These are phyloP conservation scores for Equus quagga DNA, from an alignment of 2,113 vertebrate genomes.

Conservation along the genomic window DNA sequence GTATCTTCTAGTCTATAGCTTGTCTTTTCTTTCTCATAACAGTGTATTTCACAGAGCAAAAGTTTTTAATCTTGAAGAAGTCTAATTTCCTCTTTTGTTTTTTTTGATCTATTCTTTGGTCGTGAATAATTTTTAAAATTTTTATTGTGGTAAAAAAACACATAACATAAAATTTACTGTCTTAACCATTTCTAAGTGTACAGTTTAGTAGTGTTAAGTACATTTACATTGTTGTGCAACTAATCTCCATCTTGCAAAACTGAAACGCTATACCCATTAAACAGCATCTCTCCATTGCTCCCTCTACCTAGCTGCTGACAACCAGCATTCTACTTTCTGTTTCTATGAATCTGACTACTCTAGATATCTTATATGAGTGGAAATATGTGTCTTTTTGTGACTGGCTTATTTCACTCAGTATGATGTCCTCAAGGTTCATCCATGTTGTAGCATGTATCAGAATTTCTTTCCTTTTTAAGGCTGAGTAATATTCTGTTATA, in stretches of 20 bases:
- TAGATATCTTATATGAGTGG: neutral
- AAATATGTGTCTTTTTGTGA: neutral
- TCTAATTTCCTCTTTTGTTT: neutral
- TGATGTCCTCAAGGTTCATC: neutral
- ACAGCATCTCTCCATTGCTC: neutral
- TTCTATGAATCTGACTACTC: neutral
- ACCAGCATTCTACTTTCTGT: neutral
- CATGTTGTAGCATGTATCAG: neutral
- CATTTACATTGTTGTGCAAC: neutral
- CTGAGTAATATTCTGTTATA: neutral
- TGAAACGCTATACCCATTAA: neutral
- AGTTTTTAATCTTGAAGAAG: neutral
- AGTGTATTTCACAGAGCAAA: neutral
- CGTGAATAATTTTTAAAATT: neutral
- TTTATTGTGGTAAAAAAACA: neutral
- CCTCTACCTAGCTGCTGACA: neutral
- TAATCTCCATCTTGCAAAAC: neutral
- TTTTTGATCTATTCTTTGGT: neutral
- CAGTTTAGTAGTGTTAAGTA: neutral
- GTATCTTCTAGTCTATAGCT: neutral
- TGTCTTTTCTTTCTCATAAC: neutral
- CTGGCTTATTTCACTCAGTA: neutral
- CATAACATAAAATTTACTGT: neutral
- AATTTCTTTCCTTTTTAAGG: neutral
- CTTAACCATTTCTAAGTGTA: neutral